Base-by-base conservation (phyloP, 2,888 invertebrate species). In the Ochropacha duplaris region DNA sequence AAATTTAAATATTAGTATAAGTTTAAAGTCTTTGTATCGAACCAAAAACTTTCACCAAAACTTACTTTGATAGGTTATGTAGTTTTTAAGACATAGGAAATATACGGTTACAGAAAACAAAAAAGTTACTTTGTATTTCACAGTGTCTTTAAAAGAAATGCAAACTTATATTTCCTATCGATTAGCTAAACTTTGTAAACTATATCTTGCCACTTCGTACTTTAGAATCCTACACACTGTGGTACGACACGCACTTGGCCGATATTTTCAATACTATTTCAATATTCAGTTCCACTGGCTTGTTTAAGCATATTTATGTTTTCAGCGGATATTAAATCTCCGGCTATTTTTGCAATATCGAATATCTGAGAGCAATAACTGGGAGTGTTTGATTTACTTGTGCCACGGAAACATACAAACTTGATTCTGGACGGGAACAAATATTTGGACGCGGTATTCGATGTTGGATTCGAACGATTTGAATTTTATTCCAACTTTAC, bases 331-430 rank as follows among this genome's bases (percentile, higher is more conserved):
- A 58, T 55, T 58, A 22, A 52, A 22, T n/a, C 34, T 12, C 14
- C 19, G 24, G 19, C 2, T 52, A 52, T 52, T 52, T 62, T 61
- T 49, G 54, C 51, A 31, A 31, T 52, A 52, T 52, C 31, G 19
- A 31, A 31, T 52, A 31, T 52, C 52, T 31, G 31, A 16, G 52
- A 54, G 65, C 71, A 69, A 74, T 73, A 73, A 59, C 68, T 54
- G 61, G 54, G 61, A 60, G 65, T 69, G 74, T 71, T 78, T 74
- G 68, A 64, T 59, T 57, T 67, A 60, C 52, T 56, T 61, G 49
- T 58, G 68, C 65, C 61, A 72, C 63, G 72, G 59, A 64, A 66
- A 66, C 68, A 64, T 57, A 54, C 59, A 57, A 61, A 54, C 63
- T 55, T 57, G 50, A 49, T 49, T 22, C 34, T 34, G 34, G 52